Percentiles rank a stretch among this genome's conserved stretches.
Conservation (phyloP, 2,113 vertebrate genomes). For the Actinemys pallida region DNA sequence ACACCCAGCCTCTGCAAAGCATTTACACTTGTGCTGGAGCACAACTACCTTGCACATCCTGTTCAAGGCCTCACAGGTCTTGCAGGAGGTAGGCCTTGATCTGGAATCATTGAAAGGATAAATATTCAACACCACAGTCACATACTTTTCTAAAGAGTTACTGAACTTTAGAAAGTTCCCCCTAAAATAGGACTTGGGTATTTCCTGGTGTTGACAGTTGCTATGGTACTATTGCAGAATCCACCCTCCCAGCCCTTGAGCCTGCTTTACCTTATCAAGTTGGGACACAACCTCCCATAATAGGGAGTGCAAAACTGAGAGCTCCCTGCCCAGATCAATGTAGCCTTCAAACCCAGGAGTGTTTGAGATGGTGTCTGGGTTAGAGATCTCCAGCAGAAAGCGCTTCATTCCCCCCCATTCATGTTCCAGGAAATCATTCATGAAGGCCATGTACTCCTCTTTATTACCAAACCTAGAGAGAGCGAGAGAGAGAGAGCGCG, state of each 20-base stretch:
- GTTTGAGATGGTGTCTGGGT: slow-evolving; percentile 91
- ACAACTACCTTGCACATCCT: background rate
- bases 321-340: slow-evolving; percentile 95
- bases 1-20: background rate
- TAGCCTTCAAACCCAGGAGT: slow-evolving; percentile 94
- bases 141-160: background rate
- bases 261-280: slow-evolving; percentile 92
- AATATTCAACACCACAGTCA: background rate
- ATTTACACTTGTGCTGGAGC: background rate
- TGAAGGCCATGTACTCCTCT: slow-evolving; percentile 98
- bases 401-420: slow-evolving; percentile 98
- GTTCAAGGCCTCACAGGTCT: background rate
- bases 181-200: background rate
- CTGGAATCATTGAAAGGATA: rapidly evolving
- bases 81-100: background rate
- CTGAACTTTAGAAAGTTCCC: background rate
- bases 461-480: slow-evolving; percentile 93
- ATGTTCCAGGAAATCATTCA: slow-evolving; percentile 97
- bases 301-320: slow-evolving; percentile 93
- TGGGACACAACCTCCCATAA: slow-evolving; percentile 96
- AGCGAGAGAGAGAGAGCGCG: background rate
- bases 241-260: background rate
- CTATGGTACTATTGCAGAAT: background rate
- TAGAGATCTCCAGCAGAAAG: slow-evolving; percentile 95
- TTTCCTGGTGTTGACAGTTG: slow-evolving; percentile 2